Percentiles rank a stretch among this genome's conserved stretches.
These are phyloP conservation scores for Eurypyga helias DNA, from an alignment of 2,113 vertebrate species.

Conservation along the genomic window DNA sequence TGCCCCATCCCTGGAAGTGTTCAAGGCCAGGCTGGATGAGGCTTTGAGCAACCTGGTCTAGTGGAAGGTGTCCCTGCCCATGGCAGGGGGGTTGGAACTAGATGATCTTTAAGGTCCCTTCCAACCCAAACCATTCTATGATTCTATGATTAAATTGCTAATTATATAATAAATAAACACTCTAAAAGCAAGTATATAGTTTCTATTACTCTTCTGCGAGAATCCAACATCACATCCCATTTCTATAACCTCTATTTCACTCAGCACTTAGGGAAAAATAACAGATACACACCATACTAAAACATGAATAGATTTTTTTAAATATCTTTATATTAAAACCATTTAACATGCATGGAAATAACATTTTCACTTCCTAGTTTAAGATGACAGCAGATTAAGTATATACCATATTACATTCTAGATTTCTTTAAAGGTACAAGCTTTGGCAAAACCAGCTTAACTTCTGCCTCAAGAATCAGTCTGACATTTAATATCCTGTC, in stretches of 20 bases:
- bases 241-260: background rate
- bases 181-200: background rate
- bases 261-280: background rate
- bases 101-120: too few relatives aligned
- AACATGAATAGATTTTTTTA: background rate
- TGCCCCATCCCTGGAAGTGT: too few relatives aligned
- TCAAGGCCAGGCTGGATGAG: too few relatives aligned
- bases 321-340: background rate
- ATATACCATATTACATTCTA: background rate
- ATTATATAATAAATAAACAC: background rate
- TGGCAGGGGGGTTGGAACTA: too few relatives aligned
- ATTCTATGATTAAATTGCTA: too few relatives aligned
- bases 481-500: conserved; percentile 24
- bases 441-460: background rate
- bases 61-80: too few relatives aligned
- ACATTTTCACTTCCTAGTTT: background rate
- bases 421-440: background rate
- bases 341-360: too few relatives aligned
- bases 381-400: background rate
- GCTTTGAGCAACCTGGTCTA: too few relatives aligned
- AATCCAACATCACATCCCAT: background rate
- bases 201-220: background rate
- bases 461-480: background rate
- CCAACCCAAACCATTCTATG: too few relatives aligned
- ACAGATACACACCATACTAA: background rate